Percentiles rank a stretch among this genome's conserved stretches.
phyloP scores from a whole-genome alignment of 2,888 invertebrate genomes.

The Lasioglossum leucozonium region DNA sequence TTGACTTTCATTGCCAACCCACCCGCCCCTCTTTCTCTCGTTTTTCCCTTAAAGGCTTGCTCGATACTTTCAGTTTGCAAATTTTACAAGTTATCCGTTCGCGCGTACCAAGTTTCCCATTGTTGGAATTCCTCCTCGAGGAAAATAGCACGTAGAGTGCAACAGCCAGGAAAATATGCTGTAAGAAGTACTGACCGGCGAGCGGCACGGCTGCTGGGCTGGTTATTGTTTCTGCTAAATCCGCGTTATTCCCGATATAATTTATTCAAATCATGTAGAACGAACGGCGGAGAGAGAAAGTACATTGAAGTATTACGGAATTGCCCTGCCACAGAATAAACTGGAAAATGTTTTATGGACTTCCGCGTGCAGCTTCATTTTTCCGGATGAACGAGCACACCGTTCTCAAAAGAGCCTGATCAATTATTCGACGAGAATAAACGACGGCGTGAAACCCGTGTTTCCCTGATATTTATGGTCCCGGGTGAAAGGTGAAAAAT shows the following conservation, averaged over 20 bases:
- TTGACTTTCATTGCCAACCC: constrained; percentile 9
- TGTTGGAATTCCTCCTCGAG: not conserved
- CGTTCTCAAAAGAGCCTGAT: not conserved
- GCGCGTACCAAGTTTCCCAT: constrained; percentile 9
- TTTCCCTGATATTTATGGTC: not conserved
- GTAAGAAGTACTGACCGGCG: not conserved
- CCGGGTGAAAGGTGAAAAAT: not conserved
- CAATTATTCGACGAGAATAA: not conserved
- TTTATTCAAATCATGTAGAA: not conserved
- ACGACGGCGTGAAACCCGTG: not conserved
- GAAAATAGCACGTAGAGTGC: not conserved
- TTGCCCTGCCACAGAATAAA: not conserved
- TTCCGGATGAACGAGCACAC: not conserved
- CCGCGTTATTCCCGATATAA: not conserved
- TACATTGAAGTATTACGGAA: not conserved
- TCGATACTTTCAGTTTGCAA: constrained; percentile 10
- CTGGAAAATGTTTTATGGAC: not conserved
- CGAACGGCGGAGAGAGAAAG: not conserved
- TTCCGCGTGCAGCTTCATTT: not conserved
- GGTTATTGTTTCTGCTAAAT: not conserved
- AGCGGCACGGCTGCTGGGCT: too few species aligned
- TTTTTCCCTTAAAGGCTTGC: not conserved
- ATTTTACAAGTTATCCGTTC: constrained; percentile 8
- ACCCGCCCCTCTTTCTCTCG: too few species aligned
- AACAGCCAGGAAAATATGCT: not conserved